Conservation (phyloP, 2,113 vertebrate genomes). For the Clinocottus analis region DNA sequence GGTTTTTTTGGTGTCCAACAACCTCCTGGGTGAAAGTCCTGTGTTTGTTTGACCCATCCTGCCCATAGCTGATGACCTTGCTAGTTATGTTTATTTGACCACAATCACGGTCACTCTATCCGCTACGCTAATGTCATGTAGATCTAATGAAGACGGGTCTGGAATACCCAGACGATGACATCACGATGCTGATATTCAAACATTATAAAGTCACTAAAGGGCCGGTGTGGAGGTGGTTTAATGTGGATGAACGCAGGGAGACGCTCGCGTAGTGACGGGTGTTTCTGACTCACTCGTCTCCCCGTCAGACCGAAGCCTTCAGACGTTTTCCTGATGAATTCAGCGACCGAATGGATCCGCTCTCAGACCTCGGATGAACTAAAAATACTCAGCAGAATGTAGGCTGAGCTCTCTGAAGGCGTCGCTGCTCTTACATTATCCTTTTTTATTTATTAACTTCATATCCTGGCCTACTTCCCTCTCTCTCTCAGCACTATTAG, state of each 20-base stretch:
- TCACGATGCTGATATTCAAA: no score
- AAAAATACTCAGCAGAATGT: conserved; percentile 54
- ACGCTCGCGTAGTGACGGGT: conserved; percentile 24
- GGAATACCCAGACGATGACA: no score
- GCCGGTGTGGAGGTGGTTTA: neutral
- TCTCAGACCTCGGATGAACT: conserved; percentile 32
- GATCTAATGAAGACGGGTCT: no score
- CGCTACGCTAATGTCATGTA: no score
- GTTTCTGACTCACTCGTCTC: conserved; percentile 8
- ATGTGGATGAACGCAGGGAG: neutral
- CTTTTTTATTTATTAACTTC: conserved; percentile 63
- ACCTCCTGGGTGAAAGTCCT: no score
- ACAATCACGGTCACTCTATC: no score
- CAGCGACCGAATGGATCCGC: neutral
- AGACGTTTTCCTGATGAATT: conserved; percentile 24
- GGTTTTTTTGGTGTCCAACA: no score
- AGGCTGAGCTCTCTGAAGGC: conserved; percentile 57
- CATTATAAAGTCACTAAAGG: neutral
- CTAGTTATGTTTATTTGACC: no score
- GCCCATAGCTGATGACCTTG: no score
- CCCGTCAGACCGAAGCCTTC: conserved; percentile 5
- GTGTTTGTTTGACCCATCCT: no score
- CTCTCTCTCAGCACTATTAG: conserved; percentile 39
- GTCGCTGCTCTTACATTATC: conserved; percentile 56
- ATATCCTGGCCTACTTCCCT: conserved; percentile 60